Evolutionary conservation across 2,888 invertebrate species (phyloP), one percentile per base, ranked within the genome.

Genomic region (Phaedon cochleariae): DNA sequence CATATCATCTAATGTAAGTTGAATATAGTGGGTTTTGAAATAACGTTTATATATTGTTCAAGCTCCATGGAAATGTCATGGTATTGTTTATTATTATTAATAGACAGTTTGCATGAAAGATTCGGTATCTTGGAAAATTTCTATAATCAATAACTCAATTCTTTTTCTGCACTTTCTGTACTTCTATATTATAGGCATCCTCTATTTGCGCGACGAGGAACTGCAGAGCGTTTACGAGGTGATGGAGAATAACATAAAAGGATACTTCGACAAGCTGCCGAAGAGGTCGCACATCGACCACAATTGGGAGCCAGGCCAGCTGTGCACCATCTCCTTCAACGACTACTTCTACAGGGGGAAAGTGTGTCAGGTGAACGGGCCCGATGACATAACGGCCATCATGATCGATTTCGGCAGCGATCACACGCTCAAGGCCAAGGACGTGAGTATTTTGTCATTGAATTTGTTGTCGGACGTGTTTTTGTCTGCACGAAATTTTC

Each of bases 371-470:
- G 83, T 77, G 0, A 64, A 67, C 5, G 49, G 55, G 54, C 57
- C 66, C 10, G 59, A 64, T 1, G 74, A 77, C 58, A 83, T 90
- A 68, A 68, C 85, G 60, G 89, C 94, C 0, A 84, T 87, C 58
- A 94, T 93, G 82, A 86, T 95, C 0, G 96, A 96, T 83, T 96
- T 92, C 77, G 96, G 96, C 0, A 95, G 94, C 77, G 85, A 88
- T 45, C 95, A 95, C 80, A 79, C 81, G 0, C 88, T 91, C 63
- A 73, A 84, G 0, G 83, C 86, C 12, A 79, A 83, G 0, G 85
- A 89, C 59, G 66, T 66, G 54, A 62, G 66, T 55, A 17, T 45
- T 17, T 53, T 26, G 3, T 26, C 6, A 5, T 26, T 6, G 26
- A 3, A 26, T 5, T 26, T 26, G 26, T 26, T n/a, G n/a, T n/a